Conservation (phyloP, 2,888 invertebrate genomes). For the Nowickia ferox region DNA sequence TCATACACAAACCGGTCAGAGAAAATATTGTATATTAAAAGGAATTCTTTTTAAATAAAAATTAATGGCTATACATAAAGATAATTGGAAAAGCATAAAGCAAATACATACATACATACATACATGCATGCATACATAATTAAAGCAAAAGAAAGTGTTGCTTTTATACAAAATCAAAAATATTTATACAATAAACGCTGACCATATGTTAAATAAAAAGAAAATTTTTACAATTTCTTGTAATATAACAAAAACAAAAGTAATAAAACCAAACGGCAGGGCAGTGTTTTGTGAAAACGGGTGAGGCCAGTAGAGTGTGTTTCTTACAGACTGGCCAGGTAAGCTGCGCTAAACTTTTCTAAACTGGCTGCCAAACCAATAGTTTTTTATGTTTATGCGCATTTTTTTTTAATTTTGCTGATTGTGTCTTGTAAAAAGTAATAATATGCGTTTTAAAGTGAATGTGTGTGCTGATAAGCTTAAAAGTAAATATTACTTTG, state of each 20-base stretch:
- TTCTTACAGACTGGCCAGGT: constrained; percentile 61
- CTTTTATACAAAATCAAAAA: neutral
- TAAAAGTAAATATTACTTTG: constrained; percentile 27
- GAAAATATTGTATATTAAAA: constrained; percentile 29
- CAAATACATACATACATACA: neutral
- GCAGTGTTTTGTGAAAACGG: constrained; percentile 60
- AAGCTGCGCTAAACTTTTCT: constrained; percentile 61
- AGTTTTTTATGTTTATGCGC: constrained; percentile 63
- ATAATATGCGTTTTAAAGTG: constrained; percentile 24
- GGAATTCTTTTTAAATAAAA: neutral
- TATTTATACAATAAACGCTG: constrained; percentile 38
- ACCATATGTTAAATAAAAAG: constrained; percentile 61
- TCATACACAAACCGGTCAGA: constrained; percentile 63
- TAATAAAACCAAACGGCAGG: constrained; percentile 4
- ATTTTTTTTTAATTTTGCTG: constrained; percentile 50
- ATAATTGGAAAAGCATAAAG: constrained; percentile 8
- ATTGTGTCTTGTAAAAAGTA: constrained; percentile 14
- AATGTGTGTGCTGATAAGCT: constrained; percentile 41
- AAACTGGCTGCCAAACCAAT: constrained; percentile 6
- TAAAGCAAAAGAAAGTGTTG: constrained; percentile 28
- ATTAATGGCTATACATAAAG: neutral
- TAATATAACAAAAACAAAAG: constrained; percentile 40
- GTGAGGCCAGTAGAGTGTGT: constrained; percentile 65
- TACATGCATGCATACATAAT: neutral
- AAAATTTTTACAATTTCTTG: constrained; percentile 39